Evolutionary conservation across 1,140 invertebrate species (phyloP), one percentile per base, ranked within the genome.

Genomic region (Cotesia chilonis): DNA sequence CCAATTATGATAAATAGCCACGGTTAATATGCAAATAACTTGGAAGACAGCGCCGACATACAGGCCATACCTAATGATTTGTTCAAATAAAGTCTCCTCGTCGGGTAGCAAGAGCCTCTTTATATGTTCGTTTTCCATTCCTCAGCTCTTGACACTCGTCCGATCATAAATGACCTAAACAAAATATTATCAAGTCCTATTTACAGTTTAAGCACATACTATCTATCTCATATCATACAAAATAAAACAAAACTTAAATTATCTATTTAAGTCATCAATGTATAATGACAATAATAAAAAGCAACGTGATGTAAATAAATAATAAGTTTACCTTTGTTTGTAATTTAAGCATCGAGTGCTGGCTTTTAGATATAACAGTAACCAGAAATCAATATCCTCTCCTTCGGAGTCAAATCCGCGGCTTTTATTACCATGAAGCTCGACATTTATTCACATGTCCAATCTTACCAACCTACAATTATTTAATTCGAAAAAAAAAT

Each of bases 31-130:
- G 73, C 86, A 87, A 72, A 83, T 76, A 52, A 87, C 75, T 81
- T 87, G 86, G 63, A 87, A 87, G 10, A 84, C 77, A 68, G 86
- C 85, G n/a, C 85, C 84, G 35, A 87, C 65, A 52, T 87, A 87
- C 1, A 87, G 76, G 28, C 86, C 86, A 75, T 84, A 84, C 79
- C 83, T 82, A 55, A 87, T 74, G 41, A 87, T 78, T 73, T 82
- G 74, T 77, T 87, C 86, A 60, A 87, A 83, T 14, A 87, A 75
- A 52, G 80, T 85, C 59, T 87, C 86, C 75, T 86, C 85, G 0
- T 83, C 81, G 63, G 85, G 86, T 41, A 87, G 75, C 66, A 87
- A 76, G 51, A 87, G 79, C 20, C 82, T 81, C 73, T 84, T 87
- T 41, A 87, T 68, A 41, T 72, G 71, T 72, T 72, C 71, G 65